Conservation (phyloP, 1,140 invertebrate genomes). For the Diprion similis region DNA sequence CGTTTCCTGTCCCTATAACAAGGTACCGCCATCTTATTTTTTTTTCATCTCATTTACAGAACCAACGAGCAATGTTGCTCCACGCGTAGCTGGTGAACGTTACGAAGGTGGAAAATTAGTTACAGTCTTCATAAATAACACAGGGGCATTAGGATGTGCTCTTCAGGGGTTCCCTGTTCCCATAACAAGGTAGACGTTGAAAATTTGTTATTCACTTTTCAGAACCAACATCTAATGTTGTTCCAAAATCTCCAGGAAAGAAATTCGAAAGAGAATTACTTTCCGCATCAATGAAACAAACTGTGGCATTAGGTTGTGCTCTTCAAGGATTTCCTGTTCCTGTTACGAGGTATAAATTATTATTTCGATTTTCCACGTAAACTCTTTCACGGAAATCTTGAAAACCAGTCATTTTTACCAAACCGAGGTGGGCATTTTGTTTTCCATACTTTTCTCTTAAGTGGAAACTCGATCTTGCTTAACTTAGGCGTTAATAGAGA, state of each 20-base stretch:
- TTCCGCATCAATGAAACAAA: constrained; percentile 63
- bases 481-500: background rate
- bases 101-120: constrained; percentile 73
- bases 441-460: too few species aligned
- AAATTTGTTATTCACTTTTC: constrained; percentile 37
- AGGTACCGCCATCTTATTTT: constrained; percentile 50
- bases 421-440: too few species aligned
- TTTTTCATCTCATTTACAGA: constrained; percentile 63
- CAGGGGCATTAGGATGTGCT: constrained; percentile 67
- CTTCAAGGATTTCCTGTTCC: constrained; percentile 67
- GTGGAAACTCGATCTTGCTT: too few species aligned
- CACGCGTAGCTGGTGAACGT: constrained; percentile 70
- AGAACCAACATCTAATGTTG: constrained; percentile 62
- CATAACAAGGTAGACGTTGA: constrained; percentile 65
- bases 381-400: background rate
- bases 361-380: background rate
- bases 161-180: constrained; percentile 71
- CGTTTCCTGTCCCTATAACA: constrained; percentile 64
- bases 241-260: constrained; percentile 66
- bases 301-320: constrained; percentile 65
- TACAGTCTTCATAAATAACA: constrained; percentile 64
- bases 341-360: constrained; percentile 61
- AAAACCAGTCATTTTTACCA: too few species aligned
- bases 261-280: constrained; percentile 70
- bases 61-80: constrained; percentile 72